Conservation (phyloP, 2,888 invertebrate genomes). For the Caenorhabditis sp. region DNA sequence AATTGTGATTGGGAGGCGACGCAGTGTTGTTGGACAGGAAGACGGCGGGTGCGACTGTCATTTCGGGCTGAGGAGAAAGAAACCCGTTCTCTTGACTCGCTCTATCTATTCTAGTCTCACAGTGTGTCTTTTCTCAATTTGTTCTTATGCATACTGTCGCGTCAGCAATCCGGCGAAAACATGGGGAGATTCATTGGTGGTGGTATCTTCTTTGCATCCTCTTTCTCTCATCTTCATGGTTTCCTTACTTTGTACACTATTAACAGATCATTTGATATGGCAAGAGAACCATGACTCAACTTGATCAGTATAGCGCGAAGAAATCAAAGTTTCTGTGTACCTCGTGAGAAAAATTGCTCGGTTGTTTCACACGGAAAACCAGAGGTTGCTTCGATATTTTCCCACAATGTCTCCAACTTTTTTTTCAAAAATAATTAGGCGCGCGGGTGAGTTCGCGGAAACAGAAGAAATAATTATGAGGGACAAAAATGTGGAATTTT, state of each 20-base stretch:
- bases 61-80: conserved; percentile 34
- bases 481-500: no score
- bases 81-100: conserved; percentile 58
- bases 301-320: not conserved
- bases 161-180: conserved; percentile 20
- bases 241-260: not conserved
- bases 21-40: conserved; percentile 15
- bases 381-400: no score
- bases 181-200: conserved; percentile 5
- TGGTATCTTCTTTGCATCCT: not conserved
- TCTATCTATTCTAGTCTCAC: conserved; percentile 56
- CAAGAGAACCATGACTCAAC: not conserved
- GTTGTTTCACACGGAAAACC: no score
- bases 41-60: conserved; percentile 59
- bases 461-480: no score
- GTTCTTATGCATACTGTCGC: conserved; percentile 32
- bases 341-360: no score
- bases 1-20: conserved; percentile 23
- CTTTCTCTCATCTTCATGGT: not conserved
- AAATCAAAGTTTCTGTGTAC: no score
- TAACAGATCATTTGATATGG: not conserved
- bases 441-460: no score
- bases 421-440: no score
- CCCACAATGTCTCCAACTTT: no score
- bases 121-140: not conserved